Evolutionary conservation across 2,113 vertebrate genomes (phyloP).

Genomic region (Condylura cristata): DNA sequence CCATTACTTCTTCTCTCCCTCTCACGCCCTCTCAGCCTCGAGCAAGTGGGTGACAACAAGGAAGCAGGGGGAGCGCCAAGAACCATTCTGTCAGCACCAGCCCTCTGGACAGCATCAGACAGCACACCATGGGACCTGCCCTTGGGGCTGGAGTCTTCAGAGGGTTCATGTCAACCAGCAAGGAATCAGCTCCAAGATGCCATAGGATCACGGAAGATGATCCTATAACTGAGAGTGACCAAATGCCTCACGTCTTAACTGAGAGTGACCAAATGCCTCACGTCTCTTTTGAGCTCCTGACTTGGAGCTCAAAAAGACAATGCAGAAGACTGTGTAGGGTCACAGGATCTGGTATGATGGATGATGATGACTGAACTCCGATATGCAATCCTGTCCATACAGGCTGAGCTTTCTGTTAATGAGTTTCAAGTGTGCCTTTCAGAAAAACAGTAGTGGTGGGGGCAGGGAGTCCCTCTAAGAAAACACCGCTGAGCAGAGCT

Average conservation of each 20-base stretch:
- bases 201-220: neutral
- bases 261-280: neutral
- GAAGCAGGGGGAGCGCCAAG: neutral
- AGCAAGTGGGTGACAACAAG: too few species aligned
- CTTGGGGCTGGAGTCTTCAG: neutral
- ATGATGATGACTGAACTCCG: neutral
- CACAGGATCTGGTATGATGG: neutral
- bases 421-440: neutral
- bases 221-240: neutral
- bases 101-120: neutral
- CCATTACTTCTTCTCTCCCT: too few species aligned
- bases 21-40: too few species aligned
- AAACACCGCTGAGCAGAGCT: neutral
- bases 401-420: neutral
- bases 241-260: neutral
- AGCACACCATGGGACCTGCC: neutral
- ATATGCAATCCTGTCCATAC: neutral
- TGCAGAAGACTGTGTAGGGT: too few species aligned
- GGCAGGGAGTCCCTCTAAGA: neutral
- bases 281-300: neutral
- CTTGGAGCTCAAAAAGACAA: neutral
- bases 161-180: neutral
- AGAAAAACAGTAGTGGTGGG: neutral
- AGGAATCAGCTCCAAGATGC: neutral
- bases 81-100: neutral